Conservation (phyloP, 1,140 invertebrate genomes). For the Sitodiplosis mosellana region DNA sequence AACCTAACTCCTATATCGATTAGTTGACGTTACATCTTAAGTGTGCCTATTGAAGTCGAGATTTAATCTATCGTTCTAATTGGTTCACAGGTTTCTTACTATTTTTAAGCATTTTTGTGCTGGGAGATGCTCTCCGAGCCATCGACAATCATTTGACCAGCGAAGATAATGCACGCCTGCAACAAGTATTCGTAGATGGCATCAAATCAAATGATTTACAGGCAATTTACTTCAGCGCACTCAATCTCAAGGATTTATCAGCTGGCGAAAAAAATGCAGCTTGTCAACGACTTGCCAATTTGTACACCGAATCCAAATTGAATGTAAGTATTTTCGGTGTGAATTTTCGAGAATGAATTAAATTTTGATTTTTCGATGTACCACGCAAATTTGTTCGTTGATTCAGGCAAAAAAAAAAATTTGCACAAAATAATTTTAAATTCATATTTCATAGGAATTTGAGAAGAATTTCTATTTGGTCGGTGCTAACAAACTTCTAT, state of each 20-base stretch:
- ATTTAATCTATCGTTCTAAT: no score
- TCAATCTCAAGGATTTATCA: slow-evolving; percentile 17
- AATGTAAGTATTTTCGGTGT: slow-evolving; percentile 13
- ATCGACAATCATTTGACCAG: slow-evolving; percentile 16
- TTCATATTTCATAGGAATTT: slow-evolving; percentile 13
- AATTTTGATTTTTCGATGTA: no score
- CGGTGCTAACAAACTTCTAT: slow-evolving; percentile 17
- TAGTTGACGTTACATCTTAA: no score
- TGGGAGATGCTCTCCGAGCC: slow-evolving; percentile 1
- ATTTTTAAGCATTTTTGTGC: no score
- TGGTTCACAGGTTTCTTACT: no score
- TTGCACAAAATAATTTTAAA: not conserved
- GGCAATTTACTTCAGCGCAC: slow-evolving; percentile 17
- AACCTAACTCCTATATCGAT: no score
- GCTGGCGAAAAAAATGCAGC: slow-evolving; percentile 11
- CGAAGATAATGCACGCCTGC: slow-evolving; percentile 18
- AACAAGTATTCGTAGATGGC: slow-evolving; percentile 21
- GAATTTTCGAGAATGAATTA: not conserved
- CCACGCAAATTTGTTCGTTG: no score
- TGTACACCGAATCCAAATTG: slow-evolving; percentile 19
- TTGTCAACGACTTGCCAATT: slow-evolving; percentile 14
- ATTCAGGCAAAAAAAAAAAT: no score
- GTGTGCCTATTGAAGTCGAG: no score
- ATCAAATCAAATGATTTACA: slow-evolving; percentile 20
- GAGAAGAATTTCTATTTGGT: slow-evolving; percentile 23